Base-by-base conservation (phyloP, 2,888 invertebrate genomes). In the Agelastica alni region DNA sequence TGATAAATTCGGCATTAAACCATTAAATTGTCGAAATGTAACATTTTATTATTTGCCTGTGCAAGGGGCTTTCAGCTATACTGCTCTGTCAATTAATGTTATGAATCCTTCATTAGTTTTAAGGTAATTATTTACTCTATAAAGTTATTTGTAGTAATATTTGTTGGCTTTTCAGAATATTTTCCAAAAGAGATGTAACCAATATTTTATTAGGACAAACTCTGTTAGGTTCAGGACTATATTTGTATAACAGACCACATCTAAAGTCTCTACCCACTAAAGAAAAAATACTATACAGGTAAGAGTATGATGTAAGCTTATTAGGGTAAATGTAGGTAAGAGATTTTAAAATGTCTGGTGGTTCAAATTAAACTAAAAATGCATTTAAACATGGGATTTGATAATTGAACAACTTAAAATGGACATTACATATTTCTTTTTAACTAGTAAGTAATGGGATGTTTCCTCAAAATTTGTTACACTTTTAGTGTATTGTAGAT, bases 171-270 rank as follows among this genome's bases (percentile, higher is more conserved):
- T 83, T 42, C 77, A 89, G 89, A 70, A 75, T 88, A 64, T 85
- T 88, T 66, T 88, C 89, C 9, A 83, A 82, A 61, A 79, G 85
- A 75, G 91, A 92, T 77, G 79, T 91, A 39, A 91, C 91, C 39
- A 94, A 94, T 78, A 78, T 89, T 37, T 80, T 96, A 44, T 83
- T 95, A 63, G 79, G 90, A 59, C 88, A 88, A 66, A 87, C 93
- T 2, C 83, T 95, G 36, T 75, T 91, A 48, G 95, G 96, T 12
- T 85, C 89, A 14, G 90, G 91, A 2, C 79, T 93, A 42, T 95
- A 92, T 80, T 79, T 95, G 14, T 93, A 89, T 77, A 86, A 86
- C 43, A 82, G 92, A 59, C 87, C 88, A 34, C 92, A 93, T 72
- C 79, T 94, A 75, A 81, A 83, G 52, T 78, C 79, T n/a, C 82